phyloP scores from a whole-genome alignment of 2,888 invertebrate species.

The Terebella lapidaria region DNA sequence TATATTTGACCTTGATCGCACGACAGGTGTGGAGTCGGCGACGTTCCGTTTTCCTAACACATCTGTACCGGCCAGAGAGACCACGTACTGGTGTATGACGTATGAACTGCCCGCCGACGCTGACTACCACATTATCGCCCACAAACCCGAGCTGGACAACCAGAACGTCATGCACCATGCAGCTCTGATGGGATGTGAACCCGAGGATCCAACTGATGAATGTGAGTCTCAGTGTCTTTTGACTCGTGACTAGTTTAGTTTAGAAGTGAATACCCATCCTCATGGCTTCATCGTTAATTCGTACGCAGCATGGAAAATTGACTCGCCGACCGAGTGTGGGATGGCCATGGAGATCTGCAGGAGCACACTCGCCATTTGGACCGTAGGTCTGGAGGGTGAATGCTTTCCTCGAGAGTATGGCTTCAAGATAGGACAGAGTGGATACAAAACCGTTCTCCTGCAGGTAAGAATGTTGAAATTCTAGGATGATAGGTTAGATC shows the following conservation, averaged over 20 bases:
- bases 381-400: slow-evolving; percentile 2
- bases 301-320: too few species aligned
- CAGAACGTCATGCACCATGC: slow-evolving; percentile 16
- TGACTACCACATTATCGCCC: slow-evolving; percentile 15
- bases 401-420: slow-evolving; percentile 6
- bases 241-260: not conserved
- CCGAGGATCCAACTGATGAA: not conserved
- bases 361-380: slow-evolving; percentile 7
- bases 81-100: slow-evolving; percentile 17
- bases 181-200: slow-evolving; percentile 13
- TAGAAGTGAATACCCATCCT: not conserved
- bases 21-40: too few species aligned
- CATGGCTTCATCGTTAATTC: too few species aligned
- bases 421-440: slow-evolving; percentile 9
- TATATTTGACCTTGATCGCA: too few species aligned
- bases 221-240: not conserved
- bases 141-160: slow-evolving; percentile 16
- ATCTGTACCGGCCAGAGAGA: slow-evolving; percentile 14
- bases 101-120: slow-evolving; percentile 15
- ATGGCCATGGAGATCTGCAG: not conserved
- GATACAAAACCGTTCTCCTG: slow-evolving; percentile 5
- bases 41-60: not conserved
- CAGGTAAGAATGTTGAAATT: slow-evolving; percentile 5
- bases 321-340: not conserved
- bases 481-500: not conserved